Conservation (phyloP, 1,140 invertebrate genomes). For the Drosophila kikkawai region DNA sequence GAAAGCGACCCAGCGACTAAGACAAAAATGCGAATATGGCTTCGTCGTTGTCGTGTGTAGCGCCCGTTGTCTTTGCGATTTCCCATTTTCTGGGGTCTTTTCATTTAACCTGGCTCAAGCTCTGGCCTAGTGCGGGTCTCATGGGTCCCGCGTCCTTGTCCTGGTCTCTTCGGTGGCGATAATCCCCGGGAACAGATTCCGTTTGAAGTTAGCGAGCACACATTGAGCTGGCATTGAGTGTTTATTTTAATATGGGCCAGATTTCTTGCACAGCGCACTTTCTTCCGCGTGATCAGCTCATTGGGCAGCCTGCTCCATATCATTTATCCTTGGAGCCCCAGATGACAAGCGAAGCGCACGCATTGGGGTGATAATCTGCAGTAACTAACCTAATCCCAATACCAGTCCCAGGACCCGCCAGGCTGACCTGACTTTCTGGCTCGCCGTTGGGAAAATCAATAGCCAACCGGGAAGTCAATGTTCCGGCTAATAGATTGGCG, state of each 20-base stretch:
- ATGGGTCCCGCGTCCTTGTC: not conserved
- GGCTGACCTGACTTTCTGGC: slow-evolving; percentile 26
- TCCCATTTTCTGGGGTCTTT: slow-evolving; percentile 32
- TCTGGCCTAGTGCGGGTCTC: not conserved
- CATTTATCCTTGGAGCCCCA: not conserved
- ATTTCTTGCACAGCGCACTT: slow-evolving; percentile 61
- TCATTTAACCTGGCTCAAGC: slow-evolving; percentile 30
- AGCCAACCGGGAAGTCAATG: slow-evolving; percentile 58
- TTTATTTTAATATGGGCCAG: slow-evolving; percentile 58
- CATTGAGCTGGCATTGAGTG: slow-evolving; percentile 32
- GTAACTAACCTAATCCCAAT: slow-evolving; percentile 25
- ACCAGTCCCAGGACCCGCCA: not conserved
- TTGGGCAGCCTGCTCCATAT: slow-evolving; percentile 56
- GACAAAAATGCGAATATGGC: slow-evolving; percentile 16
- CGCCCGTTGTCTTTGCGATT: slow-evolving; percentile 19
- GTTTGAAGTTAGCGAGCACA: slow-evolving; percentile 48
- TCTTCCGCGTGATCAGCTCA: slow-evolving; percentile 78
- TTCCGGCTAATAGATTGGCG: slow-evolving; percentile 44
- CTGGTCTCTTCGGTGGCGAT: slow-evolving; percentile 28
- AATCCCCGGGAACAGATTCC: slow-evolving; percentile 34
- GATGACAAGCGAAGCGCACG: slow-evolving; percentile 52
- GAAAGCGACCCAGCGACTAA: slow-evolving; percentile 18
- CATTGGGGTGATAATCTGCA: slow-evolving; percentile 58
- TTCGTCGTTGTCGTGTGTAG: not conserved
- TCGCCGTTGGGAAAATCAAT: slow-evolving; percentile 64